A percentile compares a stretch with the other conserved stretches of the same genome.
These are phyloP conservation scores for Drosophila pseudotalamancana DNA, from an alignment of 2,888 invertebrate genomes.

Conservation along the genomic window DNA sequence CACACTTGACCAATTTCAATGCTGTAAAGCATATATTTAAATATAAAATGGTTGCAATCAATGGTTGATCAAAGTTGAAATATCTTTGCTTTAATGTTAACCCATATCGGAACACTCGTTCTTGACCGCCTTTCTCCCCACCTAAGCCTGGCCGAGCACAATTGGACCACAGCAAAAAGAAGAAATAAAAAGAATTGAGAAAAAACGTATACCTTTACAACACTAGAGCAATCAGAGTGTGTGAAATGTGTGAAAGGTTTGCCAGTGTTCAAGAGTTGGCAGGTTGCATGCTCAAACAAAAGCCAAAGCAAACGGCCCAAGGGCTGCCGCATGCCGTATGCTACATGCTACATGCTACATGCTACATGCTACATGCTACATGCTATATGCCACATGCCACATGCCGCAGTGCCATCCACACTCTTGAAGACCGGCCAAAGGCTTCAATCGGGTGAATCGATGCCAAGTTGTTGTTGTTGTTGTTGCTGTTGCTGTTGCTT, in stretches of 20 bases:
- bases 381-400: slow-evolving; percentile 4
- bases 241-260: slow-evolving; percentile 9
- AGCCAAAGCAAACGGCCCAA: slow-evolving; percentile 14
- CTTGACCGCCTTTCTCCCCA: slow-evolving; percentile 11
- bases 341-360: not conserved
- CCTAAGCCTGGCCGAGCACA: not conserved
- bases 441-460: slow-evolving; percentile 29
- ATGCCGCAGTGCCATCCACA: slow-evolving; percentile 19
- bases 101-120: too few species aligned
- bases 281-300: slow-evolving; percentile 37
- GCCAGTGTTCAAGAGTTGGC: slow-evolving; percentile 12
- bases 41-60: too few species aligned
- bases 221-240: slow-evolving; percentile 1
- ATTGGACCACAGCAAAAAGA: not conserved
- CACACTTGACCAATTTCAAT: too few species aligned
- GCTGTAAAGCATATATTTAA: too few species aligned
- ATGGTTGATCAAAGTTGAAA: too few species aligned
- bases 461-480: slow-evolving; percentile 35
- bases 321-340: slow-evolving; percentile 13
- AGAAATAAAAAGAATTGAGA: too few species aligned
- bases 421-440: slow-evolving; percentile 19
- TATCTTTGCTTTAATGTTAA: too few species aligned
- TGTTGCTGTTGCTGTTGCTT: not conserved
- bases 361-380: not conserved
- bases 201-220: not conserved